Conservation (phyloP, 2,797 vertebrate genomes). For the Danio tinwini region DNA sequence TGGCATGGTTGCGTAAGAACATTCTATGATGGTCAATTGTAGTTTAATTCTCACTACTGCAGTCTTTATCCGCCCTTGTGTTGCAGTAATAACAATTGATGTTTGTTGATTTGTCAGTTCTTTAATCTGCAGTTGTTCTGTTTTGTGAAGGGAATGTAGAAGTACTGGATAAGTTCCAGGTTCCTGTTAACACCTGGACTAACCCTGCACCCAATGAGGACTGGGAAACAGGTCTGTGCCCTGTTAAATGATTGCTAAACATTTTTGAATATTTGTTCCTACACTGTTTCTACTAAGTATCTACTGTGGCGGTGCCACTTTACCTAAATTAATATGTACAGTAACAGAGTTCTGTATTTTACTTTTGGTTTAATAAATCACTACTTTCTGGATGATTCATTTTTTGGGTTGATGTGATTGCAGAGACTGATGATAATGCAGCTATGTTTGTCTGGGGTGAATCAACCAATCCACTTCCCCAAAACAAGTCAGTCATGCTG, state of each 20-base stretch:
- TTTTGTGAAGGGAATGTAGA: not conserved
- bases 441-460: slow-evolving; percentile 71
- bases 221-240: slow-evolving; percentile 82
- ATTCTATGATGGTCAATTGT: too few species aligned
- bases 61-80: too few species aligned
- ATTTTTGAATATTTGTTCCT: not conserved
- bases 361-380: not conserved
- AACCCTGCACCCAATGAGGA: slow-evolving; percentile 79
- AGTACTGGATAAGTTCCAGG: slow-evolving; percentile 57
- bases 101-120: not conserved
- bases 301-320: not conserved
- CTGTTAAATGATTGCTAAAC: not conserved
- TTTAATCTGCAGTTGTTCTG: not conserved
- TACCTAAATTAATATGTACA: not conserved
- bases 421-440: slow-evolving; percentile 67
- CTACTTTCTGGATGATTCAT: not conserved
- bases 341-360: not conserved
- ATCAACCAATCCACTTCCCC: slow-evolving; percentile 7
- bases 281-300: not conserved
- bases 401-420: slow-evolving; percentile 11
- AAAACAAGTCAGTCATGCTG: slow-evolving; percentile 58
- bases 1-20: too few species aligned
- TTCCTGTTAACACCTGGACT: slow-evolving; percentile 78
- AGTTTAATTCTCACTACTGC: too few species aligned
- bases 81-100: too few species aligned